A percentile compares a stretch with the other conserved stretches of the same genome.
These are phyloP conservation scores for Helicorthomorpha holstii DNA, from an alignment of 1,140 invertebrate species.

Conservation along the genomic window DNA sequence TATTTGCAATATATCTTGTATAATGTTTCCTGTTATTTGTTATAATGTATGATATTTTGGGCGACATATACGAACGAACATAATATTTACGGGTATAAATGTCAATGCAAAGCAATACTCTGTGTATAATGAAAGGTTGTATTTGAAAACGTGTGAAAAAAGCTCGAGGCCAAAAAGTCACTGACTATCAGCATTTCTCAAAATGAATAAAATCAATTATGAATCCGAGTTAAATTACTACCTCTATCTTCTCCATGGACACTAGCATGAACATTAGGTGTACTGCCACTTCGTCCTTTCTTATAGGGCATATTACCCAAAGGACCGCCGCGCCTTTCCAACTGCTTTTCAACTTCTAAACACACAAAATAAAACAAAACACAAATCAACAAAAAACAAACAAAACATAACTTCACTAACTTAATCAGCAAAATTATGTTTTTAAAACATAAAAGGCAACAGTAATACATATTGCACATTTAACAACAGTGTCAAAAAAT, in stretches of 20 bases:
- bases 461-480: no score
- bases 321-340: conserved; percentile 44
- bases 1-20: no score
- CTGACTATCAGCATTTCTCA: conserved; percentile 5
- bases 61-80: no score
- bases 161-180: neutral
- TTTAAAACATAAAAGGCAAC: no score
- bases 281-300: conserved; percentile 44
- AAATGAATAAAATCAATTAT: neutral
- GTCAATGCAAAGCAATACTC: no score
- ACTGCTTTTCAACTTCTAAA: conserved; percentile 68
- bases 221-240: conserved; percentile 19
- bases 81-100: no score
- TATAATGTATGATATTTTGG: no score
- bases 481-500: no score
- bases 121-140: neutral
- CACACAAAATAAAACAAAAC: conserved; percentile 10
- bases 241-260: conserved; percentile 26
- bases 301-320: conserved; percentile 37
- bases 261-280: conserved; percentile 35
- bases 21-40: no score
- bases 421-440: no score
- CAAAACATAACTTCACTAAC: no score
- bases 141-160: neutral
- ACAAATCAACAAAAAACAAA: conserved; percentile 4